Conservation (phyloP, 2,797 vertebrate genomes). For the Amblyraja radiata region DNA sequence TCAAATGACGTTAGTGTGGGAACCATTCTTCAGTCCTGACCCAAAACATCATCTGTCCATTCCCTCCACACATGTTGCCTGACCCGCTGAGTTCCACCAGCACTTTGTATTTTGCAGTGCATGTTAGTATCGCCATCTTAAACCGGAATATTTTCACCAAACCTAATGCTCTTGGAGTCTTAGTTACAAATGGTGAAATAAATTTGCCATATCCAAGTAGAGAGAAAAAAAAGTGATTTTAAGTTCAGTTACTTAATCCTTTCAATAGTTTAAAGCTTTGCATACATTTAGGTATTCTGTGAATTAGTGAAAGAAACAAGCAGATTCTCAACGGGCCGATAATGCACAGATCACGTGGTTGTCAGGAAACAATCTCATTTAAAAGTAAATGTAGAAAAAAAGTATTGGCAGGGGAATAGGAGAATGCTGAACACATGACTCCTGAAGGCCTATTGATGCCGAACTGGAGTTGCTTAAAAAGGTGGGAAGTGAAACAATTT, state of each 20-base stretch:
- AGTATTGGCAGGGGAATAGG: no score
- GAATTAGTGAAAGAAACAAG: neutral
- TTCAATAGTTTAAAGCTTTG: neutral
- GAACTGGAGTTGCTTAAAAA: no score
- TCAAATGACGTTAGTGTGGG: no score
- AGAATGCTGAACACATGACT: no score
- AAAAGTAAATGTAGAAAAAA: no score
- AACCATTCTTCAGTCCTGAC: no score
- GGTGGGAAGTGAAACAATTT: no score
- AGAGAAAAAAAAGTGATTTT: neutral
- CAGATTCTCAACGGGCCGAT: neutral
- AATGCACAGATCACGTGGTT: neutral
- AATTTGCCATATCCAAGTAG: neutral
- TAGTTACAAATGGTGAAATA: neutral
- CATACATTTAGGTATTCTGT: neutral
- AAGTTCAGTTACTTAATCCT: neutral
- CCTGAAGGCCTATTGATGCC: no score
- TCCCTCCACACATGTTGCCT: no score
- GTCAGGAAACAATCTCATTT: neutral
- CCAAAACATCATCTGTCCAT: no score
- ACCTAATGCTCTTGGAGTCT: no score
- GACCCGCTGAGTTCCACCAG: no score
- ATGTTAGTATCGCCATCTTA: constrained; percentile 44
- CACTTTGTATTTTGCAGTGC: constrained; percentile 62
- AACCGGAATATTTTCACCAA: neutral